These are phyloP conservation scores for Synergus gifuensis DNA, from an alignment of 2,888 invertebrate genomes.

Conservation along the genomic window DNA sequence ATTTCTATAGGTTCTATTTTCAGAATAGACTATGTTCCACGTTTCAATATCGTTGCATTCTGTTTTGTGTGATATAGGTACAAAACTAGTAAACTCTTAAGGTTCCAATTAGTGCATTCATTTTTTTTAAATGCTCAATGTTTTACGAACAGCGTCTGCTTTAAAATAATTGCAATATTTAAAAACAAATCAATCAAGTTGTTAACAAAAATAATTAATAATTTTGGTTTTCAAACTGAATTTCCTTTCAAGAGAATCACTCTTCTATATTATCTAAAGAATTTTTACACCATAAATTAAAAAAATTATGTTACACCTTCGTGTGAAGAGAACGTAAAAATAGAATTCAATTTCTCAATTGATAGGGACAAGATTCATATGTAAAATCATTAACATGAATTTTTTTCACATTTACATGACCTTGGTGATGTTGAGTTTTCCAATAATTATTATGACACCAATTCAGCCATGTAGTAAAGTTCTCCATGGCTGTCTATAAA, in stretches of 20 bases:
- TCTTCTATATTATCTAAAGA: not conserved
- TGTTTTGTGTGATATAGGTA: constrained; percentile 8
- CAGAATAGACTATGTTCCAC: constrained; percentile 30
- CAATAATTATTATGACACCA: constrained; percentile 72
- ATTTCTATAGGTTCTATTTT: constrained; percentile 39
- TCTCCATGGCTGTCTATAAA: constrained; percentile 74
- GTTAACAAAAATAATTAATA: not conserved
- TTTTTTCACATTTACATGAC: constrained; percentile 55
- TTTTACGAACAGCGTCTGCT: not conserved
- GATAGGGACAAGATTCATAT: not conserved
- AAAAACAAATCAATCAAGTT: not conserved
- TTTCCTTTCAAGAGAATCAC: not conserved
- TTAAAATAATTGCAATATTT: not conserved
- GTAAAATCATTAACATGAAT: not conserved
- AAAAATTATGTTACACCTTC: not conserved
- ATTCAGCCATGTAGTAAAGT: constrained; percentile 71
- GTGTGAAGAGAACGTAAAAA: not conserved
- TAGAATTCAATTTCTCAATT: not conserved
- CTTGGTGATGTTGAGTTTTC: constrained; percentile 68
- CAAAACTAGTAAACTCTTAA: not conserved
- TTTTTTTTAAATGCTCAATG: not conserved
- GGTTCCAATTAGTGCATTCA: not conserved
- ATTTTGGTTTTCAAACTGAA: not conserved
- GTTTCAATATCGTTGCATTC: constrained; percentile 39
- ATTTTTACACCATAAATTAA: not conserved